Evolutionary conservation across 1,140 invertebrate species (phyloP), one percentile per base, ranked within the genome.

Genomic region (Linepithema humile): DNA sequence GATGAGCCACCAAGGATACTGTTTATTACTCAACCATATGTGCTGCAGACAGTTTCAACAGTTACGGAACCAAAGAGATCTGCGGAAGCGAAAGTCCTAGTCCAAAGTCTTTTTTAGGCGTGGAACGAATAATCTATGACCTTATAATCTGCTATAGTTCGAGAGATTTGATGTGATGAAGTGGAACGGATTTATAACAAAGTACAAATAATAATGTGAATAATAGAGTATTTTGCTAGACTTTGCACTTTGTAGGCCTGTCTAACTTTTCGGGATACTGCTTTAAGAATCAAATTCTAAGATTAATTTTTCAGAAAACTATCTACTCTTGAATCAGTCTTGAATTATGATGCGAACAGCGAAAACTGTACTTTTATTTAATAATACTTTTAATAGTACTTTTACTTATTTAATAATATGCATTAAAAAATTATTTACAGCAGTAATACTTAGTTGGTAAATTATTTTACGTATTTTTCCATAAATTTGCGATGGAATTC

Each of bases 401-500:
- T 60, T 82, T 73, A 75, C 45, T 62, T 26, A 32, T 64, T 38
- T 32, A 64, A 48, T 73, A 32, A 72, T 2, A 40, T 59, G 6
- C 9, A 48, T 59, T 45, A 59, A 45, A 72, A 55, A 87, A n/a
- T 62, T 88, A 87, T 88, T 38, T 88, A 88, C 86, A 88, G 1
- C 23, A 1, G n/a, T 9, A 9, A 45, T 53, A n/a, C 0, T 80
- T 43, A n/a, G 1, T 5, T 26, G 60, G 15, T 64, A 29, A 9
- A 80, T 84, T 96, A 99, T 95, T 99, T 99, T 23, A 99, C 98
- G 95, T 99, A 99, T 95, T 99, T 99, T 90, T 99, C 98, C 99
- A 99, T 99, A 92, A 99, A 99, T 94, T 99, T 99, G 92, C 98
- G 97, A 94, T 99, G 99, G 94, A 99, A 99, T 93, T 99, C 99